These are phyloP conservation scores for Cranoglanis bouderius DNA, from an alignment of 2,113 vertebrate genomes.

Conservation along the genomic window DNA sequence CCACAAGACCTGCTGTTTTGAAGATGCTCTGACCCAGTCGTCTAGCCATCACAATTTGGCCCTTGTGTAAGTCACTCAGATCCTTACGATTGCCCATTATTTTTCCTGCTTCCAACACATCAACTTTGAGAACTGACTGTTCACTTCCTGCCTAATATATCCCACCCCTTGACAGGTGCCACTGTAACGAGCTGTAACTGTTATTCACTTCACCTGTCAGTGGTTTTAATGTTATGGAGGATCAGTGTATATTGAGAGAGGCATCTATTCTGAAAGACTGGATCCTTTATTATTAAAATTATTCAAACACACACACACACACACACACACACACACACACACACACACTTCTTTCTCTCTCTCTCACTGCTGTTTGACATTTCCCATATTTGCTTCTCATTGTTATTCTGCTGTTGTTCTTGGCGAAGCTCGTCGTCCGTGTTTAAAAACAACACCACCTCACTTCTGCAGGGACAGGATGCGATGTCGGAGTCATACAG, in stretches of 20 bases:
- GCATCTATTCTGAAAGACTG: neutral
- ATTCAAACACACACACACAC: conserved; percentile 9
- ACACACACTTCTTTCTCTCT: neutral
- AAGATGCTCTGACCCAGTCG: too few relatives aligned
- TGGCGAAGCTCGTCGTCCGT: neutral
- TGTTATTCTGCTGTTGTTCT: conserved; percentile 1
- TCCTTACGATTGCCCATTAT: too few relatives aligned
- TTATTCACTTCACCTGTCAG: too few relatives aligned
- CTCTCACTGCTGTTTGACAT: conserved; percentile 13
- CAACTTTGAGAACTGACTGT: too few relatives aligned
- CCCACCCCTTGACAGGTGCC: too few relatives aligned
- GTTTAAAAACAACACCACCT: neutral
- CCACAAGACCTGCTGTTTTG: too few relatives aligned
- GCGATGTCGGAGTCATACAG: neutral
- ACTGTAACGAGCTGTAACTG: too few relatives aligned
- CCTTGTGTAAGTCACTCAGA: too few relatives aligned
- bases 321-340: conserved; percentile 19
- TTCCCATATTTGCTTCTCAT: neutral
- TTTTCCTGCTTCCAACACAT: too few relatives aligned
- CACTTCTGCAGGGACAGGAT: neutral
- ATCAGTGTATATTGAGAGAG: neutral
- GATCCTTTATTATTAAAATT: neutral
- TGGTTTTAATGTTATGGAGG: too few relatives aligned
- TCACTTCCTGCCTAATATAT: too few relatives aligned
- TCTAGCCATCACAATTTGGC: too few relatives aligned